Conservation (phyloP, 2,888 invertebrate genomes). For the Micoletzkya japonica region DNA sequence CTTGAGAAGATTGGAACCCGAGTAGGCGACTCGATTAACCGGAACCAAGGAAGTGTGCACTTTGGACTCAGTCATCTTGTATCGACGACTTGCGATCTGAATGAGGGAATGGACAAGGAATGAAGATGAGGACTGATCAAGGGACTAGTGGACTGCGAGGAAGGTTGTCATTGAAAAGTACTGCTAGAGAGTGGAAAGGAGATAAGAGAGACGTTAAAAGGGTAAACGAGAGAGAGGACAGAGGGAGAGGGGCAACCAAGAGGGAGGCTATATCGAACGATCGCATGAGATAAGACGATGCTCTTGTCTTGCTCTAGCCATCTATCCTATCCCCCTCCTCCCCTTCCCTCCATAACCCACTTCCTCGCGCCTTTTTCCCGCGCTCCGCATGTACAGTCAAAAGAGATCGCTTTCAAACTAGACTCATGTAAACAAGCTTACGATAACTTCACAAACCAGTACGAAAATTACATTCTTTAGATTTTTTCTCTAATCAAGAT, state of each 20-base stretch:
- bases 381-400: neutral
- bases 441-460: no score
- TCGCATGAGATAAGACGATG: neutral
- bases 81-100: neutral
- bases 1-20: slow-evolving; percentile 45
- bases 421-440: no score
- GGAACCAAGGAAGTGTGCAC: slow-evolving; percentile 21
- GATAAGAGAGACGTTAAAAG: neutral
- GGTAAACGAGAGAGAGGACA: neutral
- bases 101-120: neutral
- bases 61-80: slow-evolving; percentile 12
- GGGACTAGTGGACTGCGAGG: neutral
- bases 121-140: neutral
- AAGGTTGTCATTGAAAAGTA: neutral
- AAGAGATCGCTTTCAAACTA: no score
- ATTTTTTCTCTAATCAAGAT: no score
- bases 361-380: neutral
- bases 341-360: neutral
- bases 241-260: no score
- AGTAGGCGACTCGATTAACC: slow-evolving; percentile 15
- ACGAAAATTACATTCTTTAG: no score
- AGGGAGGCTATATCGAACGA: neutral
- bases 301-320: neutral
- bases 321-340: neutral
- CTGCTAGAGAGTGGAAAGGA: neutral